Conservation (phyloP, 2,113 vertebrate genomes). For the Stomatorhinus ivindoensis region DNA sequence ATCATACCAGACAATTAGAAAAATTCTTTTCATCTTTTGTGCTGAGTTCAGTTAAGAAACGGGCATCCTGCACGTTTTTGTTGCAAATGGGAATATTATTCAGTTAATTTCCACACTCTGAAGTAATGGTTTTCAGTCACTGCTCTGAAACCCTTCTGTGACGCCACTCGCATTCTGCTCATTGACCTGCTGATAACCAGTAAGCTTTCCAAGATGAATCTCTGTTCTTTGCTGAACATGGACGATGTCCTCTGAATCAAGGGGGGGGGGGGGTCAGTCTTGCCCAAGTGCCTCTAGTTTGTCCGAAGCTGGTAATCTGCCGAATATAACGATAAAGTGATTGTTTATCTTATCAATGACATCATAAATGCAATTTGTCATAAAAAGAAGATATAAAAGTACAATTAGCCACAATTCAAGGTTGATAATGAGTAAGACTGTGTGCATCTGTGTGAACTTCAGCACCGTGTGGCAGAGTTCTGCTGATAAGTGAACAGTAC, state of each 20-base stretch:
- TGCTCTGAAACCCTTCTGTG: background rate
- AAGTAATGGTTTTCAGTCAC: background rate
- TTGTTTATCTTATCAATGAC: slow-evolving; percentile 30
- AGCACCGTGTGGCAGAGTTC: background rate
- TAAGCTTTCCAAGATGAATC: background rate
- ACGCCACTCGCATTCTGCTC: background rate
- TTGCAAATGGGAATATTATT: background rate
- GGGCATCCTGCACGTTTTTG: background rate
- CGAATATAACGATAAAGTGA: slow-evolving; percentile 49
- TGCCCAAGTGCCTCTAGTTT: slow-evolving; percentile 55
- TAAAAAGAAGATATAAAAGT: slow-evolving; percentile 8
- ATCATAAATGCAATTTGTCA: slow-evolving; percentile 28
- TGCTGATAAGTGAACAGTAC: background rate
- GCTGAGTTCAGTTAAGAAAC: background rate
- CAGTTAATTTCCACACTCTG: background rate
- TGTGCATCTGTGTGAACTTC: background rate
- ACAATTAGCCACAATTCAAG: background rate
- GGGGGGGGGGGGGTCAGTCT: slow-evolving; percentile 26
- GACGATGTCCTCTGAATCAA: background rate
- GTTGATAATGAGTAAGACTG: background rate
- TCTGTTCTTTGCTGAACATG: background rate
- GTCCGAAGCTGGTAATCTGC: slow-evolving; percentile 74
- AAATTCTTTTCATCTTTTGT: background rate
- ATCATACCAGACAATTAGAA: background rate
- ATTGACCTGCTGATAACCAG: background rate